phyloP scores from a whole-genome alignment of 1,140 invertebrate genomes.

The Leptopilina clavipes region DNA sequence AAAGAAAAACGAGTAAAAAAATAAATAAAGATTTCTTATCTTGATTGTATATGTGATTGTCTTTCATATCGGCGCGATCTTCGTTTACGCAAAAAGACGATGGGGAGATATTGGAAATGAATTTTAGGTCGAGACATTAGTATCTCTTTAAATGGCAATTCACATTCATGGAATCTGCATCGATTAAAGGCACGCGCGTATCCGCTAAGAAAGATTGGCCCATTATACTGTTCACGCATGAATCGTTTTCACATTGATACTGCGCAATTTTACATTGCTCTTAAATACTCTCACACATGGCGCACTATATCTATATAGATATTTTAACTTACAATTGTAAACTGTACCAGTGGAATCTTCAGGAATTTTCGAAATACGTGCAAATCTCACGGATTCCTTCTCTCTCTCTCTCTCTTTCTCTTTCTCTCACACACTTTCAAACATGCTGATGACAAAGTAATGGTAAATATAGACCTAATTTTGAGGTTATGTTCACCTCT shows the following conservation, averaged over 20 bases:
- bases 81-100: conserved; percentile 4
- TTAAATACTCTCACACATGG: conserved; percentile 2
- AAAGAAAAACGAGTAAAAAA: too few species aligned
- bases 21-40: neutral
- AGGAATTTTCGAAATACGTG: neutral
- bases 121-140: conserved; percentile 17
- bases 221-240: conserved; percentile 29
- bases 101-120: conserved; percentile 14
- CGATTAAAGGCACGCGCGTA: conserved; percentile 25
- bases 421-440: too few species aligned
- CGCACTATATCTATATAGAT: neutral
- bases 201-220: conserved; percentile 3
- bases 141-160: conserved; percentile 23
- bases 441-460: too few species aligned
- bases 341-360: neutral
- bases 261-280: neutral
- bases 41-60: neutral
- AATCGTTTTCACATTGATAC: neutral
- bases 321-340: neutral
- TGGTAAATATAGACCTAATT: too few species aligned
- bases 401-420: too few species aligned
- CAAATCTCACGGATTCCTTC: too few species aligned
- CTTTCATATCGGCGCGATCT: conserved; percentile 3
- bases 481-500: too few species aligned
- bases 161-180: conserved; percentile 18